These are phyloP conservation scores for Pseudoips prasinana DNA, from an alignment of 2,888 invertebrate species.

Conservation along the genomic window DNA sequence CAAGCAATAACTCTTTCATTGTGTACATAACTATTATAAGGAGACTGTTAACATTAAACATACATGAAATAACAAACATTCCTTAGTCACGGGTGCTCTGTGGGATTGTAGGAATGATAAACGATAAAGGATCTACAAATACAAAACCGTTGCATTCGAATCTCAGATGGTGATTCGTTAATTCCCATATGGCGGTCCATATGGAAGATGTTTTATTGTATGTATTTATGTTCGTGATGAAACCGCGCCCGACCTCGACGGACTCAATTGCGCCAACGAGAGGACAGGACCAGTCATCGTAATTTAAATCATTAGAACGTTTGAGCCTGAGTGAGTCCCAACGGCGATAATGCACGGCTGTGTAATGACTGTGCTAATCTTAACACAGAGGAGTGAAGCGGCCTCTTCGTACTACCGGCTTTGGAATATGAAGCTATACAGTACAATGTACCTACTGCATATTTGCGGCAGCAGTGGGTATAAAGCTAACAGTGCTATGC, in stretches of 20 bases:
- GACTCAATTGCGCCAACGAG: conserved; percentile 68
- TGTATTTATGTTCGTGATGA: conserved; percentile 63
- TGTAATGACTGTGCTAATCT: conserved; percentile 24
- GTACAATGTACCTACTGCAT: too few species aligned
- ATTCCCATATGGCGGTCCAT: conserved; percentile 35
- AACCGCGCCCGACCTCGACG: conserved; percentile 66
- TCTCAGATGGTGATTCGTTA: conserved; percentile 14
- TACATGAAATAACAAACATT: conserved; percentile 4
- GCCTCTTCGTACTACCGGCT: too few species aligned
- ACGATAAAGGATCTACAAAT: conserved; percentile 9
- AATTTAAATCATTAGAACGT: conserved; percentile 66
- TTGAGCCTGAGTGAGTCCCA: conserved; percentile 23
- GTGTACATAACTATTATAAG: too few species aligned
- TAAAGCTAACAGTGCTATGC: too few species aligned
- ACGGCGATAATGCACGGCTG: conserved; percentile 11
- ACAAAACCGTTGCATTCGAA: conserved; percentile 11
- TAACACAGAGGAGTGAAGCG: conserved; percentile 1
- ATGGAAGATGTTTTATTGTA: conserved; percentile 54
- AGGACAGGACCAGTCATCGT: conserved; percentile 62
- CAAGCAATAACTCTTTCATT: too few species aligned
- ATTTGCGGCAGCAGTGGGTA: too few species aligned
- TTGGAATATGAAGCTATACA: too few species aligned
- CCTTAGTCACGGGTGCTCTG: conserved; percentile 1
- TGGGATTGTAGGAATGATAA: conserved; percentile 1
- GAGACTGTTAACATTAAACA: too few species aligned